Percentiles rank a stretch among this genome's conserved stretches.
Evolutionary conservation across 1,140 invertebrate genomes (phyloP).

Genomic region (Euwallacea fornicatus): DNA sequence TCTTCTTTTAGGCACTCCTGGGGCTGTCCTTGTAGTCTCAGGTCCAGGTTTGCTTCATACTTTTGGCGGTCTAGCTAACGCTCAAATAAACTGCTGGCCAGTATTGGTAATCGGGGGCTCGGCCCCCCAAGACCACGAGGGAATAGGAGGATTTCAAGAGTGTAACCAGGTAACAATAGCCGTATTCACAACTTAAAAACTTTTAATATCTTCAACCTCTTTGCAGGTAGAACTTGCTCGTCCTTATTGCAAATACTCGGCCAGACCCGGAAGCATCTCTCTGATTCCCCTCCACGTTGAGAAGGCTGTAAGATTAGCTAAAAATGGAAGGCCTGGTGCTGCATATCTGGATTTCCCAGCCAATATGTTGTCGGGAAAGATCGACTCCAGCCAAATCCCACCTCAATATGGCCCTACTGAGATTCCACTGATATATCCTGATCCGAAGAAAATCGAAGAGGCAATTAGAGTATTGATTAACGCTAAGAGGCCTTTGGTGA

Average conservation of each 20-base stretch:
- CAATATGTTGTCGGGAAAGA: conserved; percentile 60
- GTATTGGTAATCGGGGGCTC: conserved; percentile 89
- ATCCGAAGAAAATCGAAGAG: conserved; percentile 64
- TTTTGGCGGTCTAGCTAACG: conserved; percentile 93
- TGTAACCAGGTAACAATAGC: conserved; percentile 67
- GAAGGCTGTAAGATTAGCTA: conserved; percentile 82
- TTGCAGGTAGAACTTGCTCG: conserved; percentile 75
- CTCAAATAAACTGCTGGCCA: conserved; percentile 95
- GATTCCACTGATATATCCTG: conserved; percentile 71
- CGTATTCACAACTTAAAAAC: conserved; percentile 35
- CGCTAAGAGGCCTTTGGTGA: conserved; percentile 81
- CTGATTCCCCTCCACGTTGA: conserved; percentile 91
- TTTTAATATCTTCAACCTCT: not conserved
- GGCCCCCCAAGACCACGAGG: conserved; percentile 88
- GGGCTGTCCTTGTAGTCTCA: conserved; percentile 90
- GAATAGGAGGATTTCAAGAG: conserved; percentile 94
- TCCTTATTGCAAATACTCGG: conserved; percentile 88
- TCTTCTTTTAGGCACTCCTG: conserved; percentile 66
- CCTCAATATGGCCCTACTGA: conserved; percentile 56
- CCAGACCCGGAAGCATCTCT: conserved; percentile 76
- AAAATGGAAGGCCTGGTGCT: conserved; percentile 86
- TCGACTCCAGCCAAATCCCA: conserved; percentile 55
- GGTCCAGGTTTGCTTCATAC: conserved; percentile 94
- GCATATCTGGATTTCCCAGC: conserved; percentile 90
- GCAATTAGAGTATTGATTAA: conserved; percentile 69